phyloP scores from a whole-genome alignment of 2,888 invertebrate species.

The Ophion costatus region DNA sequence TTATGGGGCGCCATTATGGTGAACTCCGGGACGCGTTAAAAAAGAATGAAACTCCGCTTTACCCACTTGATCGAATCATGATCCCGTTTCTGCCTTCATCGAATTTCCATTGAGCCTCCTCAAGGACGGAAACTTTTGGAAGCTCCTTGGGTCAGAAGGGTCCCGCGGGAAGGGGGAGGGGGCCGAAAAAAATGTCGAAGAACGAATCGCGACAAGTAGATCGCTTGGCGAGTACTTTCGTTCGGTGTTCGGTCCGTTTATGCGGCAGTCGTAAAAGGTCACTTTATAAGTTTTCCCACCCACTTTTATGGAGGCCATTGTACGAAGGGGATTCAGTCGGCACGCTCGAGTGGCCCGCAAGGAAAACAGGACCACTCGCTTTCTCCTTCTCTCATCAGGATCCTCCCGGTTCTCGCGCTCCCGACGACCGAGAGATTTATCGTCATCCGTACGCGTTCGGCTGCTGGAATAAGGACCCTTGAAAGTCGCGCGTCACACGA shows the following conservation, averaged over 20 bases:
- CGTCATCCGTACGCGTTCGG: slow-evolving; percentile 37
- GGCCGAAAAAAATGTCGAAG: slow-evolving; percentile 28
- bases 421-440: slow-evolving; percentile 53
- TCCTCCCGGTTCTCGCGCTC: slow-evolving; percentile 64
- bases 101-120: slow-evolving; percentile 52
- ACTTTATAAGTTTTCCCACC: slow-evolving; percentile 78
- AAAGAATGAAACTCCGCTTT: slow-evolving; percentile 21
- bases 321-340: slow-evolving; percentile 75
- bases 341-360: slow-evolving; percentile 77
- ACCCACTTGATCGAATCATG: slow-evolving; percentile 33
- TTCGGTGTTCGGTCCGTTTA: slow-evolving; percentile 73
- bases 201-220: slow-evolving; percentile 63
- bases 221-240: slow-evolving; percentile 46
- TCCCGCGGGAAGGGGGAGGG: slow-evolving; percentile 13
- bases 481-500: slow-evolving; percentile 54
- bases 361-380: slow-evolving; percentile 76
- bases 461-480: slow-evolving; percentile 48
- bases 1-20: slow-evolving; percentile 1
- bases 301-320: slow-evolving; percentile 77
- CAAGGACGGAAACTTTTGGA: not conserved
- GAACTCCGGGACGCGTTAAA: not conserved
- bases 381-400: slow-evolving; percentile 52
- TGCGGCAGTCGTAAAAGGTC: slow-evolving; percentile 77
- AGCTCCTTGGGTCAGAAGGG: not conserved
- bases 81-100: slow-evolving; percentile 53